phyloP scores from a whole-genome alignment of 2,797 vertebrate genomes.

The Falco columbarius region DNA sequence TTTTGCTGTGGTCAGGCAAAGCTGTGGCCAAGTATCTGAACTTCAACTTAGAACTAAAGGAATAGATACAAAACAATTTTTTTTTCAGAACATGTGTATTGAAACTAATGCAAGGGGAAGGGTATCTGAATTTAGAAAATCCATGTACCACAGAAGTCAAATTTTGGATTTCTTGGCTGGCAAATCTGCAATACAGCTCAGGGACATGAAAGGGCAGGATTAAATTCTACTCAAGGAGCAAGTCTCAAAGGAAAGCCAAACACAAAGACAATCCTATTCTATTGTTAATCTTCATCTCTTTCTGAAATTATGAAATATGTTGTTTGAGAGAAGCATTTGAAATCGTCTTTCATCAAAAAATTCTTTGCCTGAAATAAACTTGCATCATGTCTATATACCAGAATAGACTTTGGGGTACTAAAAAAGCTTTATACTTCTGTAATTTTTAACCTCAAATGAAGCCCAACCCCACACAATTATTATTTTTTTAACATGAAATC shows the following conservation, averaged over 20 bases:
- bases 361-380: neutral
- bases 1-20: neutral
- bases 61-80: neutral
- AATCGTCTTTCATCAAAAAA: neutral
- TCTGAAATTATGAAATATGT: neutral
- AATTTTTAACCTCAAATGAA: neutral
- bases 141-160: neutral
- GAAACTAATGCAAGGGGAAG: neutral
- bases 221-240: neutral
- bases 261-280: neutral
- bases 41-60: neutral
- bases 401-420: neutral
- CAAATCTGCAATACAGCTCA: neutral
- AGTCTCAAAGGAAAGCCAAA: neutral
- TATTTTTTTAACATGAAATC: neutral
- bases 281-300: neutral
- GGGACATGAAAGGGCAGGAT: neutral
- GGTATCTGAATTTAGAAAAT: neutral
- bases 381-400: neutral
- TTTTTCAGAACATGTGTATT: neutral
- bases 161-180: neutral
- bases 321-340: neutral
- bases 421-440: neutral
- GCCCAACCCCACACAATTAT: neutral
- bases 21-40: neutral